phyloP scores from a whole-genome alignment of 2,113 vertebrate genomes.

The Bolborhynchus lineola region DNA sequence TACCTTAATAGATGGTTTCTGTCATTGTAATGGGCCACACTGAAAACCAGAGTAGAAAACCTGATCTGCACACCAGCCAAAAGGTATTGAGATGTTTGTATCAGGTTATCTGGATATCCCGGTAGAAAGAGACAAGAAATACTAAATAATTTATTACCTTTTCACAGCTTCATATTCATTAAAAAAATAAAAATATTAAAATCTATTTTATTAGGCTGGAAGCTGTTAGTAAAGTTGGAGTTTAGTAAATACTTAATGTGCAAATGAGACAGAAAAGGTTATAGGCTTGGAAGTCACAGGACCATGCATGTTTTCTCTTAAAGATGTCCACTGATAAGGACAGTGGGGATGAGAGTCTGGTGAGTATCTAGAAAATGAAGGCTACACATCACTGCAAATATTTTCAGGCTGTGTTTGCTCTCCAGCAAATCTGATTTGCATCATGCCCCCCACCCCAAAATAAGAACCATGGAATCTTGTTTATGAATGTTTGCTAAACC shows the following conservation, averaged over 20 bases:
- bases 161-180: neutral
- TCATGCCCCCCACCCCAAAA: neutral
- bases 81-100: neutral
- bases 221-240: neutral
- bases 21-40: neutral
- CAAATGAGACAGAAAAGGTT: neutral
- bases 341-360: neutral
- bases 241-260: neutral
- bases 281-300: neutral
- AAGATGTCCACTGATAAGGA: neutral
- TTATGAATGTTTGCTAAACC: constrained; percentile 5
- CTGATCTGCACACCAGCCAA: neutral
- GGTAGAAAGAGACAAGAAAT: neutral
- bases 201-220: neutral
- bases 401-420: neutral
- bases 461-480: neutral
- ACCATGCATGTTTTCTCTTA: neutral
- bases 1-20: neutral
- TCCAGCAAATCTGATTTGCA: neutral
- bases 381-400: neutral
- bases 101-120: neutral
- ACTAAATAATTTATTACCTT: neutral
- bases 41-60: neutral
- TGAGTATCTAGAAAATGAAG: neutral
- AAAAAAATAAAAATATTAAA: neutral